phyloP scores from a whole-genome alignment of 2,113 vertebrate species.

The Seriola aureovittata region DNA sequence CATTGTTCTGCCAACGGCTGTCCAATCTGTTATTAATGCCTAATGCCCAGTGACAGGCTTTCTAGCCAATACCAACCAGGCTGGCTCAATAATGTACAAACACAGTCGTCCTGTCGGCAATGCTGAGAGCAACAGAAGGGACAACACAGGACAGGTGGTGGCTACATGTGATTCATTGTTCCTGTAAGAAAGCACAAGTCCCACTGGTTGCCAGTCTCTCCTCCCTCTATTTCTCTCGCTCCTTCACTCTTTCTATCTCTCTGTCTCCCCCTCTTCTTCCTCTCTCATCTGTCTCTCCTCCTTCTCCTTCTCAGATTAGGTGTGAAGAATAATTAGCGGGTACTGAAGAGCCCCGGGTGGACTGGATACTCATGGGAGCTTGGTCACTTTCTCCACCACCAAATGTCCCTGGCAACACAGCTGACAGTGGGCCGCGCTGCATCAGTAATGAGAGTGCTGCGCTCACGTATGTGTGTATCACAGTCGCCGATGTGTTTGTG shows the following conservation, averaged over 20 bases:
- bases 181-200: constrained; percentile 79
- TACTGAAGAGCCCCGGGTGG: constrained; percentile 71
- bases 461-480: constrained; percentile 29
- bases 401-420: constrained; percentile 80
- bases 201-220: constrained; percentile 65
- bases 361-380: constrained; percentile 69
- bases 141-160: constrained; percentile 79
- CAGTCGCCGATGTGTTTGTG: constrained; percentile 31
- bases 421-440: constrained; percentile 68
- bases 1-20: constrained; percentile 62
- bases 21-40: constrained; percentile 76
- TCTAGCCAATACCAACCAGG: constrained; percentile 62
- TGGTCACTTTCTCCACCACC: constrained; percentile 76
- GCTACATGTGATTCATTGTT: constrained; percentile 82
- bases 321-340: constrained; percentile 83
- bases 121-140: constrained; percentile 78
- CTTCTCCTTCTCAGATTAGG: constrained; percentile 78
- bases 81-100: constrained; percentile 75
- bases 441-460: constrained; percentile 66
- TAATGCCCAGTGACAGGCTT: constrained; percentile 63
- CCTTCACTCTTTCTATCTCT: constrained; percentile 22
- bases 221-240: constrained; percentile 42
- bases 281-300: constrained; percentile 72
- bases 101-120: constrained; percentile 72
- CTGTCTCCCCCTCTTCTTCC: constrained; percentile 20